Evolutionary conservation across 2,797 vertebrate species (phyloP).

Genomic region (Microchirus variegatus): DNA sequence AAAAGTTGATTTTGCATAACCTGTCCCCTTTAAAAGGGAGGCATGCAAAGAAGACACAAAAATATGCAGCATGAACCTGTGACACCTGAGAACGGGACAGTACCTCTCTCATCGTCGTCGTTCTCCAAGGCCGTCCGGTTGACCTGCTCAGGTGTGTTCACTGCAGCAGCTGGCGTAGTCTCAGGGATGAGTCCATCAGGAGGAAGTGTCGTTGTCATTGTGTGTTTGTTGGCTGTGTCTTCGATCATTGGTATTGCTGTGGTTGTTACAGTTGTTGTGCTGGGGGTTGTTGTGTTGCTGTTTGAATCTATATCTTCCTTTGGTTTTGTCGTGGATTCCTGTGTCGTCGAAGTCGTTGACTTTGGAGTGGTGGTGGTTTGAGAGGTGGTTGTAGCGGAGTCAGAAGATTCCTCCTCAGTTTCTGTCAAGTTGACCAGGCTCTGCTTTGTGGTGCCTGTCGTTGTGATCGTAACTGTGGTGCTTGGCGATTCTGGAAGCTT

Average conservation of each 20-base stretch:
- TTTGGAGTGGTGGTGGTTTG: slow-evolving; percentile 18
- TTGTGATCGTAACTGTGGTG: background rate
- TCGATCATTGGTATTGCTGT: slow-evolving; percentile 1
- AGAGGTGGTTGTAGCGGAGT: slow-evolving; percentile 7
- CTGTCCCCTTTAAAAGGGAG: slow-evolving; percentile 1
- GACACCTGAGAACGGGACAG: slow-evolving; percentile 27
- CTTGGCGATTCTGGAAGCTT: background rate
- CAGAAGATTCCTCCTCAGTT: slow-evolving; percentile 3
- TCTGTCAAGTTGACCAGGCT: slow-evolving; percentile 29
- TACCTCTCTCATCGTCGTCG: slow-evolving; percentile 66
- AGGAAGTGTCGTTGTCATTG: slow-evolving; percentile 14
- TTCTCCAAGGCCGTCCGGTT: slow-evolving; percentile 44
- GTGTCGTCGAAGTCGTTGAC: slow-evolving; percentile 19
- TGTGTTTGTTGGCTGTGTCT: background rate
- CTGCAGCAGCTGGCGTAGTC: slow-evolving; percentile 4
- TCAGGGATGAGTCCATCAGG: slow-evolving; percentile 1
- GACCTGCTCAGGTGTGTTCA: slow-evolving; percentile 19
- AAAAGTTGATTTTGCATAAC: no score
- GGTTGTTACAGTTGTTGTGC: slow-evolving; percentile 8
- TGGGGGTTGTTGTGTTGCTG: background rate
- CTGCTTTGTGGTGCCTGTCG: background rate
- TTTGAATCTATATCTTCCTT: background rate
- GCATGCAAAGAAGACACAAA: slow-evolving; percentile 13
- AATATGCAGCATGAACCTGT: slow-evolving; percentile 10
- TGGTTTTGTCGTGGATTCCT: background rate